A percentile compares a stretch with the other conserved stretches of the same genome.
Conservation (phyloP, 2,113 vertebrate species). For the rat (Rattus norvegicus) region DNA sequence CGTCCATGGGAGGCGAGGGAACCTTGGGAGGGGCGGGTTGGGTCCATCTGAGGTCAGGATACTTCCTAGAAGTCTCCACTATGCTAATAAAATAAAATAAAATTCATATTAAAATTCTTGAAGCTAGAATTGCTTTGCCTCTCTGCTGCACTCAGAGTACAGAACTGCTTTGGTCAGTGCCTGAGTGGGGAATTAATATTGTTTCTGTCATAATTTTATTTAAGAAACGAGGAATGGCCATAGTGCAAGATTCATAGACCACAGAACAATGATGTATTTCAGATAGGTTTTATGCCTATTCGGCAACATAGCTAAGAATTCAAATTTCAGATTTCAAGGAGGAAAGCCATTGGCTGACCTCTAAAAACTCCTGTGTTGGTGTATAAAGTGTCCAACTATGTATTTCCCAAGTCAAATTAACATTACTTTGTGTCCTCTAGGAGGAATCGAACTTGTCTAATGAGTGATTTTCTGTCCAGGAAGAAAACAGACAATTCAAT, state of each 20-base stretch:
- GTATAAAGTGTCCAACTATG: not conserved
- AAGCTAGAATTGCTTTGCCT: not conserved
- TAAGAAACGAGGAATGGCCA: not conserved
- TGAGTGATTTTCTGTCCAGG: not conserved
- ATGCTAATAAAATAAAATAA: not conserved
- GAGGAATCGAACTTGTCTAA: not conserved
- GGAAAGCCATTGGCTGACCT: constrained; percentile 29
- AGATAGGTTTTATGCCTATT: constrained; percentile 66
- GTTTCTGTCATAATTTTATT: constrained; percentile 29
- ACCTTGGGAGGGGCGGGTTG: constrained; percentile 11
- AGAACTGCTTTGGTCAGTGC: constrained; percentile 3
- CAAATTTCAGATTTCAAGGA: constrained; percentile 51
- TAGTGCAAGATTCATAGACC: constrained; percentile 48
- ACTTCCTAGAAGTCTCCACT: constrained; percentile 66
- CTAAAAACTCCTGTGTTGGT: not conserved
- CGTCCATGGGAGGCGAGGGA: constrained; percentile 22
- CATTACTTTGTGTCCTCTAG: not conserved
- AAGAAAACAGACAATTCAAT: not conserved
- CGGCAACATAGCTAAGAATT: constrained; percentile 46
- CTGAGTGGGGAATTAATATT: constrained; percentile 6
- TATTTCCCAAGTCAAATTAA: not conserved
- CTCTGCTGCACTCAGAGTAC: not conserved
- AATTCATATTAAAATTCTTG: not conserved
- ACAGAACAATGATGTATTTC: constrained; percentile 28
- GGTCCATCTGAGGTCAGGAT: constrained; percentile 51